Conservation (phyloP, 2,113 vertebrate species). For the Triplophysa siluroides region DNA sequence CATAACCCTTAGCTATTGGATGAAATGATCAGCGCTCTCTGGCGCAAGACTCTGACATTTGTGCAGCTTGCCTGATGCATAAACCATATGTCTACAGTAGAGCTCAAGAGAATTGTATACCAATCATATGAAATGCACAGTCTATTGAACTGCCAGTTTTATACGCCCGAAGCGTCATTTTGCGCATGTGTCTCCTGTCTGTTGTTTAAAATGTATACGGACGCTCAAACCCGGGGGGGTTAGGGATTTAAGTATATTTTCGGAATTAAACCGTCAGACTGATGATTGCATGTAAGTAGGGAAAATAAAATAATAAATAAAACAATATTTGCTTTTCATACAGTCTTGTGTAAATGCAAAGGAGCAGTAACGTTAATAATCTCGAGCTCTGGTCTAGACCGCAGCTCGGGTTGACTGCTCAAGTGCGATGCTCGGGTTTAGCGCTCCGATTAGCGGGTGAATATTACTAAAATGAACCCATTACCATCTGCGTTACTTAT, state of each 20-base stretch:
- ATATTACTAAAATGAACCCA: background rate
- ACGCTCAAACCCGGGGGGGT: conserved; percentile 55
- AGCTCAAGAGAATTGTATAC: conserved; percentile 26
- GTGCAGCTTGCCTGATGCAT: conserved; percentile 18
- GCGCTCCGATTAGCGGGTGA: conserved; percentile 24
- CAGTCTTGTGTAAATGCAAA: background rate
- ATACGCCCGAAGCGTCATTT: conserved; percentile 34
- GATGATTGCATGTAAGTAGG: conserved; percentile 40
- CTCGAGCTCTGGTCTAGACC: conserved; percentile 46
- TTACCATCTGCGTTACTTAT: background rate
- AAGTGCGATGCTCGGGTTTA: conserved; percentile 53
- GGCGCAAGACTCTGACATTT: background rate
- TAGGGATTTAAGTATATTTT: conserved; percentile 52
- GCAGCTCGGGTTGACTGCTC: conserved; percentile 24
- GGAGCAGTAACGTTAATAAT: background rate
- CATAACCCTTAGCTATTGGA: background rate
- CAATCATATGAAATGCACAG: conserved; percentile 29
- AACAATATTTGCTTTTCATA: background rate
- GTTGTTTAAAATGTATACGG: conserved; percentile 59
- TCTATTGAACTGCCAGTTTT: background rate
- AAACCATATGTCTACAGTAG: conserved; percentile 17
- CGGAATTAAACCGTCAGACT: conserved; percentile 38
- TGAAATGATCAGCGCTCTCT: background rate
- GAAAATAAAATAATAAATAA: background rate
- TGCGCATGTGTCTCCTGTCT: conserved; percentile 48